Conservation (phyloP, 2,113 vertebrate genomes). For the Poecilia latipinna region DNA sequence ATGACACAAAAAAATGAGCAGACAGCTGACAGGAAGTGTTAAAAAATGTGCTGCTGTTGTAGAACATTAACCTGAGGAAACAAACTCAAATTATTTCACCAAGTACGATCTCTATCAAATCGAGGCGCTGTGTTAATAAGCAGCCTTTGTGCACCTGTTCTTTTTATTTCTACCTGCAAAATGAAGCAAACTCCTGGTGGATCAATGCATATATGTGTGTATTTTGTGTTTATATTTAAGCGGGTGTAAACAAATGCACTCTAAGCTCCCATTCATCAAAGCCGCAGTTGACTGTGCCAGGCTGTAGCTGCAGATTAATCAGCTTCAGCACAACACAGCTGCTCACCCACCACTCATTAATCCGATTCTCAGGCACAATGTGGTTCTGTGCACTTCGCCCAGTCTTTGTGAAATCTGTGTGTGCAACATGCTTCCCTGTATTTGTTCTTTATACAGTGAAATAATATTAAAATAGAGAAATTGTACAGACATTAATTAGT, state of each 20-base stretch:
- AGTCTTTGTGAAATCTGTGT: slow-evolving; percentile 10
- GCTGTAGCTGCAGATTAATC: slow-evolving; percentile 71
- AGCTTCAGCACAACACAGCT: slow-evolving; percentile 58
- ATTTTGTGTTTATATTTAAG: slow-evolving; percentile 11
- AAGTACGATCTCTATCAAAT: slow-evolving; percentile 11
- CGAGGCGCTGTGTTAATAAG: slow-evolving; percentile 41
- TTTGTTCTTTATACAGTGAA: not conserved
- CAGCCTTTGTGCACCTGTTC: slow-evolving; percentile 35
- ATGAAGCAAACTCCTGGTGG: slow-evolving; percentile 34
- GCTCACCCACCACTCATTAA: slow-evolving; percentile 67
- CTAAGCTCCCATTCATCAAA: slow-evolving; percentile 75
- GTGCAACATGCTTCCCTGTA: slow-evolving; percentile 8
- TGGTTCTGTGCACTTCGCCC: slow-evolving; percentile 24
- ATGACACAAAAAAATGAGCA: slow-evolving; percentile 17
- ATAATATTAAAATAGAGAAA: not conserved
- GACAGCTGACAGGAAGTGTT: slow-evolving; percentile 40
- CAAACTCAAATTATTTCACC: not conserved
- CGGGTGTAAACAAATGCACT: slow-evolving; percentile 34
- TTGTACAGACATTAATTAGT: not conserved
- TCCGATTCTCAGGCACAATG: slow-evolving; percentile 55
- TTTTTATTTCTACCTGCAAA: slow-evolving; percentile 49
- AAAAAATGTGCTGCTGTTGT: slow-evolving; percentile 32
- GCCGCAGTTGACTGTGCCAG: slow-evolving; percentile 41
- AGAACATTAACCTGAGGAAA: slow-evolving; percentile 56
- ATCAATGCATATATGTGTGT: slow-evolving; percentile 15